Evolutionary conservation across 2,113 vertebrate genomes (phyloP).

Genomic region (Podocnemis expansa): DNA sequence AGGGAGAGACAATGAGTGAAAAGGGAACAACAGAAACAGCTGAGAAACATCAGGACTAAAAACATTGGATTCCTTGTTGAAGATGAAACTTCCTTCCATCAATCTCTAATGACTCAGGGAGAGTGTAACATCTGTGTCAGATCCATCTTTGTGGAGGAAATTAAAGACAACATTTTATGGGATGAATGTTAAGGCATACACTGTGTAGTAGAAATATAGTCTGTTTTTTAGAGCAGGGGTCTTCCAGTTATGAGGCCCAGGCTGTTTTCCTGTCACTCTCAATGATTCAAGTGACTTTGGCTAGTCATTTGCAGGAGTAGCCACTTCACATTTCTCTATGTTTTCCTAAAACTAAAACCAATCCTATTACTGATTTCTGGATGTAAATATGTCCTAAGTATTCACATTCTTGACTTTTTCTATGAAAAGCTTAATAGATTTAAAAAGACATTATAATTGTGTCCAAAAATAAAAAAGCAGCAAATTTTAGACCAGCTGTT

Average conservation of each 20-base stretch:
- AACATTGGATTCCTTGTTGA: slow-evolving; percentile 3
- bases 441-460: not conserved
- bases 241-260: not conserved
- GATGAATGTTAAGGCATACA: not conserved
- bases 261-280: not conserved
- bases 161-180: not conserved
- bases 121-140: not conserved
- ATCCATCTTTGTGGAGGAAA: not conserved
- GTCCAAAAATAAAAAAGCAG: not conserved
- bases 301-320: rapidly evolving
- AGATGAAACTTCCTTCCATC: slow-evolving; percentile 38
- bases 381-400: not conserved
- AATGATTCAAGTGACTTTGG: not conserved
- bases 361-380: not conserved
- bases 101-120: not conserved
- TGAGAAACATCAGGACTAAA: slow-evolving; percentile 42
- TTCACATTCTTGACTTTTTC: not conserved
- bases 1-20: slow-evolving; percentile 27
- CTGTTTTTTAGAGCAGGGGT: not conserved
- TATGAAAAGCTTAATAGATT: not conserved
- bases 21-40: not conserved
- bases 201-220: not conserved
- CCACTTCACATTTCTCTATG: not conserved
- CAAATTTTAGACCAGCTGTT: not conserved
- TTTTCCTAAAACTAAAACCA: not conserved